A percentile compares a stretch with the other conserved stretches of the same genome.
Conservation (phyloP, 2,888 invertebrate genomes). For the Gonocerus acuteangulatus region DNA sequence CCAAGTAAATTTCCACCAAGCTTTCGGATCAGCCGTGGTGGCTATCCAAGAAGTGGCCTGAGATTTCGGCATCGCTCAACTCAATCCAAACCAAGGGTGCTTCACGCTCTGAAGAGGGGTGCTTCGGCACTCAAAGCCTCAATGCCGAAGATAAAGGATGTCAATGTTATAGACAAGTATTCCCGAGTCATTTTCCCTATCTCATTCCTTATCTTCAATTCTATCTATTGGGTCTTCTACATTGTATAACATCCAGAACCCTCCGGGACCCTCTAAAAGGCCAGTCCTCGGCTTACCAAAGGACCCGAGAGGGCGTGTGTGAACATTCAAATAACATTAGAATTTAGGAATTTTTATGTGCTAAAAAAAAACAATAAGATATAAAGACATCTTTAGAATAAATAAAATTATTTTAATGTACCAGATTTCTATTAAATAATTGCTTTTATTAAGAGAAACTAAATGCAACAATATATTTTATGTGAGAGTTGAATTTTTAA, state of each 20-base stretch:
- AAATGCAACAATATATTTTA: too few species aligned
- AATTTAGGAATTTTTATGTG: too few species aligned
- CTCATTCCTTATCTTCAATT: slow-evolving; percentile 90
- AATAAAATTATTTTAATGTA: too few species aligned
- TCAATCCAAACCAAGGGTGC: slow-evolving; percentile 54
- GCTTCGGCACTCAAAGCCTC: slow-evolving; percentile 81
- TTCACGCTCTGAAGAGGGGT: slow-evolving; percentile 73
- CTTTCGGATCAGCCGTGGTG: slow-evolving; percentile 60
- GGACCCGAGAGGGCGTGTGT: too few species aligned
- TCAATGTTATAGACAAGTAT: slow-evolving; percentile 96
- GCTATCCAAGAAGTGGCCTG: slow-evolving; percentile 42
- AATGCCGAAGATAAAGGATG: slow-evolving; percentile 92
- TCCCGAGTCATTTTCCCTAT: slow-evolving; percentile 93
- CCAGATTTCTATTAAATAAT: too few species aligned
- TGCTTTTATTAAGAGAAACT: too few species aligned
- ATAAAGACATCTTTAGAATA: too few species aligned
- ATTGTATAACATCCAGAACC: slow-evolving; percentile 44
- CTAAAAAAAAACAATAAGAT: too few species aligned
- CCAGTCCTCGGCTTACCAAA: too few species aligned
- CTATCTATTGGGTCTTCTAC: slow-evolving; percentile 92
- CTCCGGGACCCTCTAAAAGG: too few species aligned
- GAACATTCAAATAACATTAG: too few species aligned
- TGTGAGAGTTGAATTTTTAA: too few species aligned
- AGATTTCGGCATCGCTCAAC: slow-evolving; percentile 51
- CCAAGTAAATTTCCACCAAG: slow-evolving; percentile 64